phyloP scores from a whole-genome alignment of 2,797 vertebrate species.

The Rhyacichthys aspro region DNA sequence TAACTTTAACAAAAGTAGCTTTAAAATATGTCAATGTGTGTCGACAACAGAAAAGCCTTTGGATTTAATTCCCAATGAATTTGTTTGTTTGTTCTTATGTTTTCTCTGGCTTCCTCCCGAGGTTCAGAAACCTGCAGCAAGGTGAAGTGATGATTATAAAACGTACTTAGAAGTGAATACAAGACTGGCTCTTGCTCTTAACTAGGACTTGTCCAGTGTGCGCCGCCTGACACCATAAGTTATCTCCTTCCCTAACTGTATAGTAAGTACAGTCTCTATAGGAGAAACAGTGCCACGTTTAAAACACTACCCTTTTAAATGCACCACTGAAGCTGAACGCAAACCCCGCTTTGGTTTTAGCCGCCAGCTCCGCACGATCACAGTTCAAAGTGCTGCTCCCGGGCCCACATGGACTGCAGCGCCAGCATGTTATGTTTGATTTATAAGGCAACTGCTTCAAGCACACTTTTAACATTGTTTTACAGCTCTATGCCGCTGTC shows the following conservation, averaged over 20 bases:
- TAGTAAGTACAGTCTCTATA: too few species aligned
- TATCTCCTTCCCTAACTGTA: background rate
- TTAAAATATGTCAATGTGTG: too few species aligned
- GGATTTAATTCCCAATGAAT: conserved; percentile 6
- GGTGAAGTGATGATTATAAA: conserved; percentile 6
- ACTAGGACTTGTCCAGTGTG: background rate
- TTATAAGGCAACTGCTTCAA: conserved; percentile 53
- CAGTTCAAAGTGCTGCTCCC: conserved; percentile 51
- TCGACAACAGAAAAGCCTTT: background rate
- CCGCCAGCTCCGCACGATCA: conserved; percentile 38
- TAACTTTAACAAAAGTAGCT: too few species aligned
- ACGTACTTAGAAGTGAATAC: too few species aligned
- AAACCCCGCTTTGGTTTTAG: conserved; percentile 27
- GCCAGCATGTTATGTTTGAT: conserved; percentile 52
- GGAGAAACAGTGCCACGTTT: conserved; percentile 2
- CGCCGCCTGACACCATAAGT: background rate
- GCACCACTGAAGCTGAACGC: conserved; percentile 27
- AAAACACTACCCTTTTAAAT: conserved; percentile 42
- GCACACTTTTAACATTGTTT: conserved; percentile 53
- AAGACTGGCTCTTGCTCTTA: background rate
- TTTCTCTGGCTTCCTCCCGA: background rate
- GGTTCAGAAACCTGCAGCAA: conserved; percentile 4
- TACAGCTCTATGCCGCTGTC: conserved; percentile 33
- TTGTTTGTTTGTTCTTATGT: too few species aligned
- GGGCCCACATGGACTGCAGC: conserved; percentile 37